Percentiles rank a stretch among this genome's conserved stretches.
Conservation (phyloP, 1,140 invertebrate genomes). For the Neodiprion virginianus region DNA sequence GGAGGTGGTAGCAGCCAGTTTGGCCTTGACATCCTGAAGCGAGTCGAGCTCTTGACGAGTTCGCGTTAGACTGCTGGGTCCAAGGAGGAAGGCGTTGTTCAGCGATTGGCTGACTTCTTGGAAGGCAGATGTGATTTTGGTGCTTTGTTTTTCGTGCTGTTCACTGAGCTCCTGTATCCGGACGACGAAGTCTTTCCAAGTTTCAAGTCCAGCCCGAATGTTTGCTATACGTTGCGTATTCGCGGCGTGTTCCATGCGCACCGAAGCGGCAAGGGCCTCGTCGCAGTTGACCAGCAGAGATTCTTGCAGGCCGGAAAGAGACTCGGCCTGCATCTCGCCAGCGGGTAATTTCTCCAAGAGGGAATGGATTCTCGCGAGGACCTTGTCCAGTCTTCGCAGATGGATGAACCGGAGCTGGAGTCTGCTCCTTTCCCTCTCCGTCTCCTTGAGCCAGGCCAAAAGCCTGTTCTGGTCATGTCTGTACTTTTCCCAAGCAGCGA, state of each 20-base stretch:
- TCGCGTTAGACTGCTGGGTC: slow-evolving; percentile 33
- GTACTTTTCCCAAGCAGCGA: slow-evolving; percentile 84
- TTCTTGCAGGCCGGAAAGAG: slow-evolving; percentile 71
- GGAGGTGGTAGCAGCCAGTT: slow-evolving; percentile 65
- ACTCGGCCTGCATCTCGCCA: slow-evolving; percentile 70
- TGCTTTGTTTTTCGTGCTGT: slow-evolving; percentile 67
- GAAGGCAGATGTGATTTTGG: slow-evolving; percentile 65
- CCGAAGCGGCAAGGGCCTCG: slow-evolving; percentile 75
- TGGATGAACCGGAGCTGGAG: slow-evolving; percentile 83
- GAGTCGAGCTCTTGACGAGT: slow-evolving; percentile 61
- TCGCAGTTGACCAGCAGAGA: slow-evolving; percentile 77
- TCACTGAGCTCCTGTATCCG: slow-evolving; percentile 68
- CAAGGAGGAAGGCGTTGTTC: slow-evolving; percentile 50
- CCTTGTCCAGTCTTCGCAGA: slow-evolving; percentile 74
- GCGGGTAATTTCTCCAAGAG: slow-evolving; percentile 72
- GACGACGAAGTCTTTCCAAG: slow-evolving; percentile 78
- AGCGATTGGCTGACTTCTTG: slow-evolving; percentile 65
- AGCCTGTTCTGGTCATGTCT: slow-evolving; percentile 75
- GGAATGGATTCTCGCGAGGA: slow-evolving; percentile 72
- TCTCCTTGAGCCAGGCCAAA: slow-evolving; percentile 79
- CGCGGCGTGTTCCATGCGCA: slow-evolving; percentile 81
- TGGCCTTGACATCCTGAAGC: slow-evolving; percentile 66
- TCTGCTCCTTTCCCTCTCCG: slow-evolving; percentile 79
- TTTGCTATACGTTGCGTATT: slow-evolving; percentile 78
- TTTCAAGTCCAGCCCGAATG: slow-evolving; percentile 79